phyloP scores from a whole-genome alignment of 2,113 vertebrate genomes.

The Coturnix japonica region DNA sequence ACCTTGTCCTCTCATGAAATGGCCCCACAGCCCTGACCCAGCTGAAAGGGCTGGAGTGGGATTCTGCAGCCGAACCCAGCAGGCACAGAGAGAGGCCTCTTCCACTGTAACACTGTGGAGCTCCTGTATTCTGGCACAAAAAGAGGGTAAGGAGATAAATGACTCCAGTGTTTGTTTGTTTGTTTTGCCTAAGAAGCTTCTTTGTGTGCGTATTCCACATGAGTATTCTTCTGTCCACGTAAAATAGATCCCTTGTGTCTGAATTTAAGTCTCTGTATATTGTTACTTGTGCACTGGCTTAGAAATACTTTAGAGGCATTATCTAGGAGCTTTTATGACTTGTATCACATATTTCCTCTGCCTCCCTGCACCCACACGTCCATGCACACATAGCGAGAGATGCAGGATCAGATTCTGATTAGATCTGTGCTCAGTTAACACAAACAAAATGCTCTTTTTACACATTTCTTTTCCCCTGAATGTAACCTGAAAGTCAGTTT shows the following conservation, averaged over 20 bases:
- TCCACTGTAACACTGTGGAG: constrained; percentile 46
- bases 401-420: background rate
- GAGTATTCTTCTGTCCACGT: constrained; percentile 42
- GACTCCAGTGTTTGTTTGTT: constrained; percentile 70
- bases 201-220: constrained; percentile 55
- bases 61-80: background rate
- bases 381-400: background rate
- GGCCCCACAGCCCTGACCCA: constrained; percentile 16
- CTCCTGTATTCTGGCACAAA: constrained; percentile 56
- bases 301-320: constrained; percentile 46
- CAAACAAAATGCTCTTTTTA: background rate
- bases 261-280: constrained; percentile 61
- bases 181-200: constrained; percentile 65
- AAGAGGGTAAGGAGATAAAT: constrained; percentile 59
- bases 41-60: constrained; percentile 38
- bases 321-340: constrained; percentile 41
- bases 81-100: background rate
- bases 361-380: constrained; percentile 30
- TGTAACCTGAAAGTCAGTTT: background rate
- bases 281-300: constrained; percentile 42
- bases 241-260: constrained; percentile 58
- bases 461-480: background rate
- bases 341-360: constrained; percentile 50
- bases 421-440: background rate
- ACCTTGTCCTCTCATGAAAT: constrained; percentile 49